Percentiles rank a stretch among this genome's conserved stretches.
Conservation (phyloP, 2,888 invertebrate species). For the Pogonocherus hispidulus region DNA sequence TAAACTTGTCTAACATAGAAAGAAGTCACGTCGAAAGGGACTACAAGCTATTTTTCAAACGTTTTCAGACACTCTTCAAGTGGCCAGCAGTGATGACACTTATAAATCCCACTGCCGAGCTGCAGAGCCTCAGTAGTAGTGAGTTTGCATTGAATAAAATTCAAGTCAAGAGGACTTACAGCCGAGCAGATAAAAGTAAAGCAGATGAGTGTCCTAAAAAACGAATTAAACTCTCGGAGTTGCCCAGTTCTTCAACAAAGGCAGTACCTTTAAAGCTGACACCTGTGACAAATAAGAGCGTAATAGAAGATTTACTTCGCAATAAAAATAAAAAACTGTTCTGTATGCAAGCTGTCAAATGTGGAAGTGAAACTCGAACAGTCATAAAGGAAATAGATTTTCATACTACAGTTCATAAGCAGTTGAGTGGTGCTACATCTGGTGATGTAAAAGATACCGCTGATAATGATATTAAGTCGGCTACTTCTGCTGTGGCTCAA, state of each 20-base stretch:
- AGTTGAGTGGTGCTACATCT: background rate
- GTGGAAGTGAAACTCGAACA: slow-evolving; percentile 30
- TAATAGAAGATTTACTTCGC: slow-evolving; percentile 42
- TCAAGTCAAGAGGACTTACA: slow-evolving; percentile 34
- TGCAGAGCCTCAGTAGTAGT: slow-evolving; percentile 13
- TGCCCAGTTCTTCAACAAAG: slow-evolving; percentile 9
- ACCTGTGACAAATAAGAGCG: slow-evolving; percentile 42
- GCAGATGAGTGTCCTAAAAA: background rate
- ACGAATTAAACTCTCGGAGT: slow-evolving; percentile 2
- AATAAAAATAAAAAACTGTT: slow-evolving; percentile 44
- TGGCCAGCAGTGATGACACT: slow-evolving; percentile 51
- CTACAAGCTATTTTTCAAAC: slow-evolving; percentile 42
- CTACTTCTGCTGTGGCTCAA: background rate
- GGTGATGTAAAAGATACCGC: background rate
- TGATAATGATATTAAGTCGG: background rate
- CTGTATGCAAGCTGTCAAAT: slow-evolving; percentile 35
- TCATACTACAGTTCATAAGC: background rate
- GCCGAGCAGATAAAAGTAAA: slow-evolving; percentile 9
- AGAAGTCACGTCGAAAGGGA: slow-evolving; percentile 22
- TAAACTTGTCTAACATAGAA: background rate
- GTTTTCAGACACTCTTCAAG: slow-evolving; percentile 48
- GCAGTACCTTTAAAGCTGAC: slow-evolving; percentile 30
- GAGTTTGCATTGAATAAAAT: background rate
- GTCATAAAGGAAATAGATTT: slow-evolving; percentile 32
- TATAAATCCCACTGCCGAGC: slow-evolving; percentile 22